Evolutionary conservation across 2,797 vertebrate species (phyloP).

Genomic region (Meda fulgida): DNA sequence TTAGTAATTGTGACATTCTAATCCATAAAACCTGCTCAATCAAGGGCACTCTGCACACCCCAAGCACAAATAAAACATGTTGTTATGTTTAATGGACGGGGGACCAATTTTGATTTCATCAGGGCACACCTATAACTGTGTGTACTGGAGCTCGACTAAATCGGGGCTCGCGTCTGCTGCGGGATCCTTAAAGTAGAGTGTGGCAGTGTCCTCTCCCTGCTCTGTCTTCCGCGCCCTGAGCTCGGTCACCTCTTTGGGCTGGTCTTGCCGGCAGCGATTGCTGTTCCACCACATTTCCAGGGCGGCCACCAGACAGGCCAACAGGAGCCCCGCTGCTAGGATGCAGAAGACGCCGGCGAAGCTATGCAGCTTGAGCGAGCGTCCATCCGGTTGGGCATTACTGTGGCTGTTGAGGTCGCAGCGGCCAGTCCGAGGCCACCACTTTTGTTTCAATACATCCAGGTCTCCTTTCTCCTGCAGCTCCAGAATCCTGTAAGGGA

Average conservation of each 20-base stretch:
- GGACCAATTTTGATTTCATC: slow-evolving; percentile 82
- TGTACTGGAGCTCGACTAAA: slow-evolving; percentile 83
- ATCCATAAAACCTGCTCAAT: not conserved
- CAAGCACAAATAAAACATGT: slow-evolving; percentile 9
- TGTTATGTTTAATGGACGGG: slow-evolving; percentile 16
- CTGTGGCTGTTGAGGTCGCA: slow-evolving; percentile 89
- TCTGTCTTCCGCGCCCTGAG: slow-evolving; percentile 76
- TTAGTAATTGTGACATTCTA: slow-evolving; percentile 30
- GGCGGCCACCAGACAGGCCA: slow-evolving; percentile 95
- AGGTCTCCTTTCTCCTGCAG: slow-evolving; percentile 95
- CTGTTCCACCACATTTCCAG: slow-evolving; percentile 97
- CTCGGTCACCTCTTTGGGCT: slow-evolving; percentile 96
- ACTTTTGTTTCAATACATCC: slow-evolving; percentile 97
- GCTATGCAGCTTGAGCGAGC: slow-evolving; percentile 95
- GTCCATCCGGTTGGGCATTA: slow-evolving; percentile 88
- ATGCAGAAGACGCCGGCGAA: slow-evolving; percentile 98
- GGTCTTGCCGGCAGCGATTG: slow-evolving; percentile 93
- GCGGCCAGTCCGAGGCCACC: slow-evolving; percentile 95
- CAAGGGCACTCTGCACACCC: slow-evolving; percentile 15
- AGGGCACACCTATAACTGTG: slow-evolving; percentile 78
- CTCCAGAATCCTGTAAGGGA: slow-evolving; percentile 88
- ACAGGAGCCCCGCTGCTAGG: slow-evolving; percentile 93
- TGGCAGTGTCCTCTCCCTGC: slow-evolving; percentile 80
- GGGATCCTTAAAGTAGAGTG: slow-evolving; percentile 85
- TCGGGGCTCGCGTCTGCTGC: slow-evolving; percentile 76